A percentile compares a stretch with the other conserved stretches of the same genome.
These are phyloP conservation scores for Galago senegalensis DNA, from an alignment of 2,797 vertebrate genomes.

Conservation along the genomic window DNA sequence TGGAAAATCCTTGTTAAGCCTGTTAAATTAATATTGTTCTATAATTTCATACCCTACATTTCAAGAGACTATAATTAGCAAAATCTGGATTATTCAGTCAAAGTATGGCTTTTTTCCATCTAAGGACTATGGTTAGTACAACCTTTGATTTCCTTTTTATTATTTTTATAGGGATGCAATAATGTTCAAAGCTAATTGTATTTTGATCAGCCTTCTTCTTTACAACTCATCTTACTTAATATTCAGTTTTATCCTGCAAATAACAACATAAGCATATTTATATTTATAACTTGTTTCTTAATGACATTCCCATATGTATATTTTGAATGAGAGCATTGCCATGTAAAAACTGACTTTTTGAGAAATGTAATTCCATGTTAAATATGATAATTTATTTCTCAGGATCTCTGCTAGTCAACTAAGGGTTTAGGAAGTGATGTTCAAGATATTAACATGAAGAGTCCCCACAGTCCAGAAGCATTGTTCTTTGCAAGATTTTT, in stretches of 20 bases:
- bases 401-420: background rate
- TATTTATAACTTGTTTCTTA: background rate
- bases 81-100: background rate
- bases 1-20: background rate
- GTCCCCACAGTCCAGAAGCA: background rate
- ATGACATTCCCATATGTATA: background rate
- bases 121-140: background rate
- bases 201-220: background rate
- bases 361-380: background rate
- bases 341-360: constrained; percentile 26
- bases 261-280: constrained; percentile 38
- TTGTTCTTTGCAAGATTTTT: constrained; percentile 25
- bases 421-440: background rate
- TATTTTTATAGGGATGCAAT: background rate
- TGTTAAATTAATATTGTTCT: constrained; percentile 43
- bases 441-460: background rate
- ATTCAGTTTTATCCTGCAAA: background rate
- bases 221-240: background rate
- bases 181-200: background rate
- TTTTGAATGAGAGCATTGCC: constrained; percentile 57
- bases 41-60: constrained; percentile 11
- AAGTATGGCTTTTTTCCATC: background rate
- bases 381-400: constrained; percentile 33
- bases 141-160: background rate
- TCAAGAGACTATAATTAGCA: constrained; percentile 32